Evolutionary conservation across 37 sponge, comb jelly and placozoan species (phyloP).

Genomic region (Oscarella lobularis): DNA sequence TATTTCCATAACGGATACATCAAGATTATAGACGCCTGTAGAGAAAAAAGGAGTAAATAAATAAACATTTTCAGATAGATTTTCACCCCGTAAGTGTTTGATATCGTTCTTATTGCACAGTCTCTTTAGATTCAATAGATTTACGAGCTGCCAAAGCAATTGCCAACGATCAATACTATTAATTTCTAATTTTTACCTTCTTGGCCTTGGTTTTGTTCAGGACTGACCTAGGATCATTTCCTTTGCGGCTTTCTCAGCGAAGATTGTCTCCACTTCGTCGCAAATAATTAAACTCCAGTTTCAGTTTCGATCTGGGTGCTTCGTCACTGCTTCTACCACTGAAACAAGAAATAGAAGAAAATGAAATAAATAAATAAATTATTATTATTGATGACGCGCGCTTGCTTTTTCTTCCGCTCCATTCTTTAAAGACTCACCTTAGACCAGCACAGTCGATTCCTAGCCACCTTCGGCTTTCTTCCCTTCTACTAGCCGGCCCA

Average conservation of each 20-base stretch:
- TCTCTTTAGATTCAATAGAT: constrained; percentile 7
- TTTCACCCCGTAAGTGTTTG: constrained; percentile 2
- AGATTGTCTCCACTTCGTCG: constrained; percentile 12
- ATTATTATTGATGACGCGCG: too few species aligned
- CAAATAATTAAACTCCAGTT: not conserved
- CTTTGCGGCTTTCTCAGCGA: constrained; percentile 5
- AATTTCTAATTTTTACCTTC: too few species aligned
- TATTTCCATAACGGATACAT: not conserved
- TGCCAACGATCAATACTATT: not conserved
- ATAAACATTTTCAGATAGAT: not conserved
- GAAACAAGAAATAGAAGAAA: too few species aligned
- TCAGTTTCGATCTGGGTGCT: not conserved
- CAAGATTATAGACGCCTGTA: not conserved
- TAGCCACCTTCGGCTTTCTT: constrained; percentile 2
- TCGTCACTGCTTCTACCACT: too few species aligned
- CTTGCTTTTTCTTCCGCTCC: too few species aligned
- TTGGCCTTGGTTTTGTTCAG: not conserved
- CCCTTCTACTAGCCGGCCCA: not conserved
- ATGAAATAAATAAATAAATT: too few species aligned
- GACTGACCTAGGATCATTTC: not conserved
- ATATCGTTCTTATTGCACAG: too few species aligned
- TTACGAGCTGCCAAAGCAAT: not conserved
- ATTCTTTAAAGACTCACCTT: not conserved
- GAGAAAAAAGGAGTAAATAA: not conserved
- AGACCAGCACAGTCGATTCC: constrained; percentile 28